Base-by-base conservation (phyloP, 2,888 invertebrate species). In the Sturmia bella region DNA sequence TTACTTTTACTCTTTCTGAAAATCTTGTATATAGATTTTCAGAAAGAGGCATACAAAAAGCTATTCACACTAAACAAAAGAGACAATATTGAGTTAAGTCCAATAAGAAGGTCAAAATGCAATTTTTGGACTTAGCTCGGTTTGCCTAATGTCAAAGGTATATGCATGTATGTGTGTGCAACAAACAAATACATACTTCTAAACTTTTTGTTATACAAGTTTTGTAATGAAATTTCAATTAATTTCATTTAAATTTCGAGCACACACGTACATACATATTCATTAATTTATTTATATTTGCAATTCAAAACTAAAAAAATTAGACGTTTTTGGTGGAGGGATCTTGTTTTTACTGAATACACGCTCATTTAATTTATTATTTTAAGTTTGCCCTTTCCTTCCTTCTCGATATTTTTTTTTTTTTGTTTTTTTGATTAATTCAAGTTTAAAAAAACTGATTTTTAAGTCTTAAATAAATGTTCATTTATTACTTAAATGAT, bases 401-500 rank as follows among this genome's bases (percentile, higher is more conserved):
- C 17, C 37, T 57, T 57, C 19, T 39, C 12, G 2, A 4, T 76
- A 3, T 5, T 39, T 32, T 56, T 45, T 24, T n/a, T 45, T 19
- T 43, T 5, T 39, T 52, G 1, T 45, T 13, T 64, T 48, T 41
- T 37, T 7, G 17, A 32, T 27, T 12, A 15, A 54, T 39, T 4
- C 54, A 27, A 24, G 17, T 57, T 19, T 41, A 2, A 24, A 19
- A 3, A 32, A 32, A 32, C 32, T 7, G 5, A 39, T 13, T 27
- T 11, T 1, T 11, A 57, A n/a, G 7, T n/a, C 3, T 57, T 21
- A 41, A 41, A 9, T 19, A 59, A 61, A 69, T 54, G 37, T 69
- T 76, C 50, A 59, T 72, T 72, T 78, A 57, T 66, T 79, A 54
- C 59, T 45, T 66, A 73, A 72, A 81, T 76, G 80, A 76, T 76